A percentile compares a stretch with the other conserved stretches of the same genome.
phyloP scores from a whole-genome alignment of 2,113 vertebrate species.

The Calidris pugnax region DNA sequence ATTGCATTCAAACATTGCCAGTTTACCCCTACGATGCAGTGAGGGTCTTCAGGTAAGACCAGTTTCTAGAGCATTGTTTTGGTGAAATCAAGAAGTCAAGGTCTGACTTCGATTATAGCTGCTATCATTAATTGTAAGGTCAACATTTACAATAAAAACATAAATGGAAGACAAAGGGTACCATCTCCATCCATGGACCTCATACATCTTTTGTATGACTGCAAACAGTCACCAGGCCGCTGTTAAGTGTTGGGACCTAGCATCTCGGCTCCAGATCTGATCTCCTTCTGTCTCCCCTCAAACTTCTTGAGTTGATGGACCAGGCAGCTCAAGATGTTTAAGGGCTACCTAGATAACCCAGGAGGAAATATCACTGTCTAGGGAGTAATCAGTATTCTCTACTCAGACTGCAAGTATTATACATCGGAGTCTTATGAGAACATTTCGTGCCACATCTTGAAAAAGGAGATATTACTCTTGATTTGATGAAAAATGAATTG shows the following conservation, averaged over 20 bases:
- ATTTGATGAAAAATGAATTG: constrained; percentile 45
- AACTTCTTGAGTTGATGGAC: not conserved
- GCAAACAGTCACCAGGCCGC: constrained; percentile 1
- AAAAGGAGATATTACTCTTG: constrained; percentile 12
- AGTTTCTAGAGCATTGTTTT: not conserved
- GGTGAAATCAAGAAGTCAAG: not conserved
- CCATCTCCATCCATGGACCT: not conserved
- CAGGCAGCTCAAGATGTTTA: not conserved
- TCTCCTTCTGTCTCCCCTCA: not conserved
- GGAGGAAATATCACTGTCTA: not conserved
- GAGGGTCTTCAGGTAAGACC: not conserved
- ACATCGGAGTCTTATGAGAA: not conserved
- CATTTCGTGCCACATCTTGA: constrained; percentile 1
- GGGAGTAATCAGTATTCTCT: not conserved
- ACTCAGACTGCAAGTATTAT: not conserved
- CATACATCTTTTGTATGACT: constrained; percentile 35
- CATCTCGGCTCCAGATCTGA: not conserved
- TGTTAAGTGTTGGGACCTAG: not conserved
- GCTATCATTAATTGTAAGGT: not conserved
- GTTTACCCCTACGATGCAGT: not conserved
- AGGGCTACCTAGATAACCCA: not conserved
- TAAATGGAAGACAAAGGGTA: not conserved
- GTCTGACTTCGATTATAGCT: not conserved
- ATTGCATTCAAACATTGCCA: not conserved
- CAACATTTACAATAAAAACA: constrained; percentile 27